Evolutionary conservation across 2,888 invertebrate genomes (phyloP).

Genomic region (Chrysotoxum bicinctum): DNA sequence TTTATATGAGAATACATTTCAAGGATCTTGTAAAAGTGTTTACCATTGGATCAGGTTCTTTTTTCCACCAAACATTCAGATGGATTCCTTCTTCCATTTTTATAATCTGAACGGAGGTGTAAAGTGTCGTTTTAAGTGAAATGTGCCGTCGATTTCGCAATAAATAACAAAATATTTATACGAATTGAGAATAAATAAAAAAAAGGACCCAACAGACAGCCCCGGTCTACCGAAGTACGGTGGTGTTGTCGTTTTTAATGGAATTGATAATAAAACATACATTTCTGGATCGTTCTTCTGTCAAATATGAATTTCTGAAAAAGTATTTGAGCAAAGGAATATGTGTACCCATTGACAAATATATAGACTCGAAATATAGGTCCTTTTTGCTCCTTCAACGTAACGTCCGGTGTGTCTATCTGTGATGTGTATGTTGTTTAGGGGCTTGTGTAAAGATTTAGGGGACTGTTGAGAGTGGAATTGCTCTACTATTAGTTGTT

Average conservation of each 20-base stretch:
- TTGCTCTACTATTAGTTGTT: slow-evolving; percentile 68
- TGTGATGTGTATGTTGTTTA: not conserved
- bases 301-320: slow-evolving; percentile 62
- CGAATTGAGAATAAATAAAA: slow-evolving; percentile 7
- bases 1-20: slow-evolving; percentile 70
- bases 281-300: slow-evolving; percentile 33
- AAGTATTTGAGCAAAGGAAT: slow-evolving; percentile 1
- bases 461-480: slow-evolving; percentile 21
- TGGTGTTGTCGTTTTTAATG: slow-evolving; percentile 59
- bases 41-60: slow-evolving; percentile 42
- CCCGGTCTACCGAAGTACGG: slow-evolving; percentile 8
- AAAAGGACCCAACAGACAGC: slow-evolving; percentile 41
- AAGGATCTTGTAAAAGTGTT: slow-evolving; percentile 64
- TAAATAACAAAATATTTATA: slow-evolving; percentile 63
- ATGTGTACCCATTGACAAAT: not conserved
- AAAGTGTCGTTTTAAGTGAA: slow-evolving; percentile 57
- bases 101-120: slow-evolving; percentile 37
- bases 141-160: slow-evolving; percentile 57
- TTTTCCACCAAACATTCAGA: not conserved
- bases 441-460: slow-evolving; percentile 32
- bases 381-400: not conserved
- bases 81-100: not conserved
- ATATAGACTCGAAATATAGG: not conserved
- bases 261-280: slow-evolving; percentile 57
- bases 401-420: not conserved